These are phyloP conservation scores for Drosophila anomalata DNA, from an alignment of 2,888 invertebrate genomes.

Conservation along the genomic window DNA sequence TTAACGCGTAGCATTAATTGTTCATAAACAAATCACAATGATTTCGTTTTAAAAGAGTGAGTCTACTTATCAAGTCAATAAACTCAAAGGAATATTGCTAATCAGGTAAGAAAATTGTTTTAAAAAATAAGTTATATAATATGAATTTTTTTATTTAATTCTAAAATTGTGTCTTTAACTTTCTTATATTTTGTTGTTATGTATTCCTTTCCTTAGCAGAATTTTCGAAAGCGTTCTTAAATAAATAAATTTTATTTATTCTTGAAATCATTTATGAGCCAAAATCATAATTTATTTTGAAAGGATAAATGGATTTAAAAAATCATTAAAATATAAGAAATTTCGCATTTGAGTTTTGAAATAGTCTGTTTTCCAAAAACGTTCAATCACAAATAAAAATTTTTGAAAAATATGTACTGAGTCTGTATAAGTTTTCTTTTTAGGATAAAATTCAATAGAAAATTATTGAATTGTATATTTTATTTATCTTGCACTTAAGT, in stretches of 20 bases:
- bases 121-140: neutral
- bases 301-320: constrained; percentile 1
- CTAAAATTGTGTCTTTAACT: too few species aligned
- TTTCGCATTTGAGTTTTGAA: too few species aligned
- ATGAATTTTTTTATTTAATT: too few species aligned
- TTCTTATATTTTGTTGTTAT: too few species aligned
- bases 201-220: neutral
- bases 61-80: neutral
- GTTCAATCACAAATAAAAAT: too few species aligned
- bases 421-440: too few species aligned
- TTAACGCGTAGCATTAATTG: neutral
- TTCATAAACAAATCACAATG: neutral
- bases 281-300: neutral
- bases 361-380: too few species aligned
- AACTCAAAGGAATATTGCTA: neutral
- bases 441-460: too few species aligned
- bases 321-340: neutral
- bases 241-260: neutral
- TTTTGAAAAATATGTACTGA: too few species aligned
- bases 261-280: neutral
- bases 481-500: too few species aligned
- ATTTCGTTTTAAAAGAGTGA: neutral
- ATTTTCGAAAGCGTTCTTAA: neutral
- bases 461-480: too few species aligned
- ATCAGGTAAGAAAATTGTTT: neutral